Conservation (phyloP, 2,888 invertebrate genomes). For the Amorpha juglandis region DNA sequence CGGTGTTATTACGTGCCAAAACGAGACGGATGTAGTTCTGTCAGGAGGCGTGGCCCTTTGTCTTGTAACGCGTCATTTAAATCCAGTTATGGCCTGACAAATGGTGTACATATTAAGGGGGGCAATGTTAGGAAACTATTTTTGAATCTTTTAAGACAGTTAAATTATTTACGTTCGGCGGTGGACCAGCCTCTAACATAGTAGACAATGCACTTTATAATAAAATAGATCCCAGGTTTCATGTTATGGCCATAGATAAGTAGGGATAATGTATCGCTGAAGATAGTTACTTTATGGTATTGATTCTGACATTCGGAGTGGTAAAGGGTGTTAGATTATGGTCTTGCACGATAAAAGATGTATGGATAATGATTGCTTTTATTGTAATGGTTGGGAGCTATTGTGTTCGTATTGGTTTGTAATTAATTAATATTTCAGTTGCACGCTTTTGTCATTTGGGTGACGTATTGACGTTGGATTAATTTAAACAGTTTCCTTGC, state of each 20-base stretch:
- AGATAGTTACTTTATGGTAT: constrained; percentile 80
- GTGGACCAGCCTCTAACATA: constrained; percentile 74
- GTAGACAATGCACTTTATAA: constrained; percentile 83
- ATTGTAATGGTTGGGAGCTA: constrained; percentile 59
- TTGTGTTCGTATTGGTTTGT: constrained; percentile 49
- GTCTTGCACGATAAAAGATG: constrained; percentile 64
- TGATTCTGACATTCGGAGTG: constrained; percentile 73
- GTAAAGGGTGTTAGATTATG: constrained; percentile 78
- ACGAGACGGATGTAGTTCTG: constrained; percentile 51
- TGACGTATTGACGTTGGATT: constrained; percentile 2
- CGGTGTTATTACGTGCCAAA: constrained; percentile 41
- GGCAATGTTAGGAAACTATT: constrained; percentile 84
- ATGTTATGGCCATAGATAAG: constrained; percentile 81
- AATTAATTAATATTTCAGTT: constrained; percentile 48
- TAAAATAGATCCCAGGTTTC: constrained; percentile 80
- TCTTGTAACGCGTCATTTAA: constrained; percentile 79
- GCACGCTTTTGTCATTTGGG: constrained; percentile 34
- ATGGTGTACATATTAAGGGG: constrained; percentile 84
- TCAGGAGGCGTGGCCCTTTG: constrained; percentile 68
- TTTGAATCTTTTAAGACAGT: constrained; percentile 85
- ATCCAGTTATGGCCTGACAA: constrained; percentile 84
- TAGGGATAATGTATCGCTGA: constrained; percentile 77
- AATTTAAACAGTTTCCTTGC: too few species aligned
- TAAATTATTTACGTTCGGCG: constrained; percentile 82
- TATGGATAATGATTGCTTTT: constrained; percentile 56